Percentiles rank a stretch among this genome's conserved stretches.
Conservation (phyloP, 2,888 invertebrate species). For the Drosophila lutescens region DNA sequence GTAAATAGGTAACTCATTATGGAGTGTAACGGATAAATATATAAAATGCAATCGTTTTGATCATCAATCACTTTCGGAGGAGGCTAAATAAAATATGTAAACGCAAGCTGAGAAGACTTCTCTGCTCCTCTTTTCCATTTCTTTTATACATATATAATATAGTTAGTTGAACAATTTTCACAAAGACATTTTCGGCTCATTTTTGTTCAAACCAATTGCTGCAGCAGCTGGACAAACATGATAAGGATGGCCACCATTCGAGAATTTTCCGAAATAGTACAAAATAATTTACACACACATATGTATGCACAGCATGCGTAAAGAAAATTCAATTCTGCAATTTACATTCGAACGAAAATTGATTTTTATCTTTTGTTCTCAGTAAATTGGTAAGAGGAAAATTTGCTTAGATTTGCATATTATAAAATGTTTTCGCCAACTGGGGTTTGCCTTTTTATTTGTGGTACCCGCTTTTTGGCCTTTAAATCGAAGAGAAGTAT, state of each 20-base stretch:
- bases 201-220: slow-evolving; percentile 22
- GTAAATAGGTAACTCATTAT: slow-evolving; percentile 25
- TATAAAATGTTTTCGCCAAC: slow-evolving; percentile 2
- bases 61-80: slow-evolving; percentile 64
- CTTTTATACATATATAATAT: slow-evolving; percentile 6
- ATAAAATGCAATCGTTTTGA: slow-evolving; percentile 27
- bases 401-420: slow-evolving; percentile 38
- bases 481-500: no score
- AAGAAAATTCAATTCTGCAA: slow-evolving; percentile 33
- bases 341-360: slow-evolving; percentile 42
- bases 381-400: slow-evolving; percentile 29
- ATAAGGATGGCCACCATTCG: slow-evolving; percentile 23
- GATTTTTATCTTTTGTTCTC: slow-evolving; percentile 37
- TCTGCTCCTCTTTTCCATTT: slow-evolving; percentile 12
- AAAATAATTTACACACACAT: slow-evolving; percentile 22
- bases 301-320: slow-evolving; percentile 6
- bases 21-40: not conserved
- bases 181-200: slow-evolving; percentile 30
- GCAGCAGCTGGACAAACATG: slow-evolving; percentile 60
- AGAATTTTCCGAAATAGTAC: slow-evolving; percentile 25
- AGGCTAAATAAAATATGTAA: slow-evolving; percentile 36
- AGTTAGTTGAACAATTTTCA: slow-evolving; percentile 25
- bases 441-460: not conserved
- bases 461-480: no score
- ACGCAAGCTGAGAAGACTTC: slow-evolving; percentile 19